Conservation (phyloP, 2,797 vertebrate species). For the Tenualosa ilisha region DNA sequence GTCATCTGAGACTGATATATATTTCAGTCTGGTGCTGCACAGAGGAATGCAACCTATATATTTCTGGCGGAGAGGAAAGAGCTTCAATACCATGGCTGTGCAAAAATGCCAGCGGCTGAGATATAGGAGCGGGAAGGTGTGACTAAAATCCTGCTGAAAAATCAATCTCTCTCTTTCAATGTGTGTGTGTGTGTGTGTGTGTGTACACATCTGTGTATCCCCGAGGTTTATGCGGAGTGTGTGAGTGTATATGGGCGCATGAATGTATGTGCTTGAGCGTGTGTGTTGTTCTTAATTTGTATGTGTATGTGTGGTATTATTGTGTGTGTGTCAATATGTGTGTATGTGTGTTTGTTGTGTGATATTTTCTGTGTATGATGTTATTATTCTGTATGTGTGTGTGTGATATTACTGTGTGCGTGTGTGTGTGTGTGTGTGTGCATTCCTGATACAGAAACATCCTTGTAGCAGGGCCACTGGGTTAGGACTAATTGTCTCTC, state of each 20-base stretch:
- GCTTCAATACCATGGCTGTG: neutral
- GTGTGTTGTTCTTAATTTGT: neutral
- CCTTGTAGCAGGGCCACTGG: slow-evolving; percentile 45
- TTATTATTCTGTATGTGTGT: neutral
- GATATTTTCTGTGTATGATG: neutral
- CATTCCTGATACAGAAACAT: slow-evolving; percentile 42
- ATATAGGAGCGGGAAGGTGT: neutral
- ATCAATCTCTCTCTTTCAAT: neutral
- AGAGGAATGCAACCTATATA: neutral
- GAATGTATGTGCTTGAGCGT: neutral
- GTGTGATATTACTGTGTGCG: neutral
- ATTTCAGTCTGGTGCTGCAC: neutral
- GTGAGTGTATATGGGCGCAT: neutral
- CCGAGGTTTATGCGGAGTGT: neutral
- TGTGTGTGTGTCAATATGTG: neutral
- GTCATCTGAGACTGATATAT: neutral
- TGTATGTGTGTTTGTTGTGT: neutral
- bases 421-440: neutral
- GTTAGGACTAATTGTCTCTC: slow-evolving; percentile 65
- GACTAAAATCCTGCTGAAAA: slow-evolving; percentile 8
- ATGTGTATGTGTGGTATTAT: neutral
- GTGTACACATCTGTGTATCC: neutral
- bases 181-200: slow-evolving; percentile 8
- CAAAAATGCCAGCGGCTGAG: neutral
- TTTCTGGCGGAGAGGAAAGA: neutral